Conservation (phyloP, 2,888 invertebrate species). For the Mythimna ferrago region DNA sequence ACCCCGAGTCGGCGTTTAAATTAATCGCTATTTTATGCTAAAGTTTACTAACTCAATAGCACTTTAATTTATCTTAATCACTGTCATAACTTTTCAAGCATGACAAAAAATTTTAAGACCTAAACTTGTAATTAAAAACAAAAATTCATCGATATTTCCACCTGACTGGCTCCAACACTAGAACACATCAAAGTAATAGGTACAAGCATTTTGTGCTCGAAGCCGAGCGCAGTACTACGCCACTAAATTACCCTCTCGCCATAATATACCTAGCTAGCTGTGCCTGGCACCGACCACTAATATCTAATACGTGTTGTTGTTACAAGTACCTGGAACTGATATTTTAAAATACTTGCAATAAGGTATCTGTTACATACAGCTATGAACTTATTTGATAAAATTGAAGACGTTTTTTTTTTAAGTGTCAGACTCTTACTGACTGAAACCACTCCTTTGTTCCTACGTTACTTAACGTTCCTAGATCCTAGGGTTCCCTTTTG, state of each 20-base stretch:
- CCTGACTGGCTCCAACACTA: conserved; percentile 45
- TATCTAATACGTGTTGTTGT: conserved; percentile 4
- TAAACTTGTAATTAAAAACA: not conserved
- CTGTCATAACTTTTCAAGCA: not conserved
- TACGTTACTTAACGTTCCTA: no score
- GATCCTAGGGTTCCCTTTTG: no score
- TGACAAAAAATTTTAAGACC: not conserved
- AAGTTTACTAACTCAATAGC: no score
- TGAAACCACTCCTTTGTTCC: no score
- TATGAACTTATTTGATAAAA: no score
- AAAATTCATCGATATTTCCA: conserved; percentile 26
- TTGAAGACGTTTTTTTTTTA: no score
- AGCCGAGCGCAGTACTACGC: conserved; percentile 57
- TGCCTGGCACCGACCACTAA: conserved; percentile 30
- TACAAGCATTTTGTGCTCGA: conserved; percentile 66
- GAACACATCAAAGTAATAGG: conserved; percentile 66
- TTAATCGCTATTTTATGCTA: no score
- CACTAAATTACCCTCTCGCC: conserved; percentile 62
- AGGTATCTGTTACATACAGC: not conserved
- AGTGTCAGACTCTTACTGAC: no score
- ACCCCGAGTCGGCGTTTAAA: no score
- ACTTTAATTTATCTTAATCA: not conserved
- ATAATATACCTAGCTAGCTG: conserved; percentile 34
- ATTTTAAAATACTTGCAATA: conserved; percentile 1
- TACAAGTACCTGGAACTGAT: conserved; percentile 5